Conservation (phyloP, 2,888 invertebrate species). For the Cantharis rustica region DNA sequence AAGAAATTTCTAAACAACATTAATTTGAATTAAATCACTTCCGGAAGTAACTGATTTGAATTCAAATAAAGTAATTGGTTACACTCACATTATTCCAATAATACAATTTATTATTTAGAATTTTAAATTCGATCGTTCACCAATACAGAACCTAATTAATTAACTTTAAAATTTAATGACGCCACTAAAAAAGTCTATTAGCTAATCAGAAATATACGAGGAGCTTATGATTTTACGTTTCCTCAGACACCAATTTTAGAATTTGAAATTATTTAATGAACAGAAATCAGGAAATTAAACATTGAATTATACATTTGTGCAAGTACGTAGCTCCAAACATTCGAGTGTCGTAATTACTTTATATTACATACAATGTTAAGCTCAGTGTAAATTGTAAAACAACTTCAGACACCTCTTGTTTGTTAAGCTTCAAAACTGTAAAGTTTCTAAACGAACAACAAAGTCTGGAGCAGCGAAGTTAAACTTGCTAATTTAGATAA, state of each 20-base stretch:
- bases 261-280: neutral
- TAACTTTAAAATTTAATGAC: neutral
- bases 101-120: neutral
- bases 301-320: neutral
- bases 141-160: neutral
- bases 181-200: neutral
- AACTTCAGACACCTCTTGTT: constrained; percentile 5
- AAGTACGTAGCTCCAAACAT: neutral
- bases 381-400: constrained; percentile 4
- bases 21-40: neutral
- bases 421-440: constrained; percentile 4
- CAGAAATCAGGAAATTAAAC: neutral
- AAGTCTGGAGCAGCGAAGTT: constrained; percentile 8
- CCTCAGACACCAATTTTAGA: neutral
- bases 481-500: constrained; percentile 11
- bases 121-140: neutral
- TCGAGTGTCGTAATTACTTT: neutral
- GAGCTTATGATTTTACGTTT: neutral
- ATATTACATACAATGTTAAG: constrained; percentile 1
- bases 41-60: neutral
- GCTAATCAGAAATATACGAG: neutral
- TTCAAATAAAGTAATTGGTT: neutral
- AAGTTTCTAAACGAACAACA: constrained; percentile 7
- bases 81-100: neutral
- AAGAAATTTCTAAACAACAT: neutral